Evolutionary conservation across 2,888 invertebrate species (phyloP).

Genomic region (Chalcis sispes): DNA sequence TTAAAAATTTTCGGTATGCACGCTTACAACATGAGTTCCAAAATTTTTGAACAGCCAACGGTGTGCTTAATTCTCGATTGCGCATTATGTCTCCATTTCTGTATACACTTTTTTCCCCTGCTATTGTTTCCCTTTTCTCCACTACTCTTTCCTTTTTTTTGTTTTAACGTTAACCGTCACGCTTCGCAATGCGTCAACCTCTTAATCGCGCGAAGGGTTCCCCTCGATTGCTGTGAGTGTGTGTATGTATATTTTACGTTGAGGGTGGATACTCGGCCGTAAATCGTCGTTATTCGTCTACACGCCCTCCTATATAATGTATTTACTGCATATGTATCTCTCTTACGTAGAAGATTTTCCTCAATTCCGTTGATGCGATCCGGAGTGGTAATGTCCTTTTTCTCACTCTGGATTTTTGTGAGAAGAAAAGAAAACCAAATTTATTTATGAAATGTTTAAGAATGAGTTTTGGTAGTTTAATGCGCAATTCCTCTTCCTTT

Average conservation of each 20-base stretch:
- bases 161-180: neutral
- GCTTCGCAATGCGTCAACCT: neutral
- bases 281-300: conserved; percentile 27
- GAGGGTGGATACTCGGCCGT: conserved; percentile 12
- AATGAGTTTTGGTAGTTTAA: neutral
- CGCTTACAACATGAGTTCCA: no score
- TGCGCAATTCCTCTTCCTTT: no score
- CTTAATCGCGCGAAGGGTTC: conserved; percentile 2
- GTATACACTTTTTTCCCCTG: neutral
- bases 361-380: conserved; percentile 15
- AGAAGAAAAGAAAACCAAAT: neutral
- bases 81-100: conserved; percentile 15
- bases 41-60: no score
- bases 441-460: neutral
- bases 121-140: conserved; percentile 5
- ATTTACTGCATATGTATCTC: neutral
- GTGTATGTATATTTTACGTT: neutral
- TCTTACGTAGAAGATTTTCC: no score
- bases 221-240: neutral
- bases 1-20: no score
- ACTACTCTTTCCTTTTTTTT: neutral
- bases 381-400: neutral
- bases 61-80: neutral
- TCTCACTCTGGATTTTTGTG: neutral
- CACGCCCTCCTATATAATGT: neutral